phyloP scores from a whole-genome alignment of 2,888 invertebrate genomes.

The Ecliptopera silaceata region DNA sequence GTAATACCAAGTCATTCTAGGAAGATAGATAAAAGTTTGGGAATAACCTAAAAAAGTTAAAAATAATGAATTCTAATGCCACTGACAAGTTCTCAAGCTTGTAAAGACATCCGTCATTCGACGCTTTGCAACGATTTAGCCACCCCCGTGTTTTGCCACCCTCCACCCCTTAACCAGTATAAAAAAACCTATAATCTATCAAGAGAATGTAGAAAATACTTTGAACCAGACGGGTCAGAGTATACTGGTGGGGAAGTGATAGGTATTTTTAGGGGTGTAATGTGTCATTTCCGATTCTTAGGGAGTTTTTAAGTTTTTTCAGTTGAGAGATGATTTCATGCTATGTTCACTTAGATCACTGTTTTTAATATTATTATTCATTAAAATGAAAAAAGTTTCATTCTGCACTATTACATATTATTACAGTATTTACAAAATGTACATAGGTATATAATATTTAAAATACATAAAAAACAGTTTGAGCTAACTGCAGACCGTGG shows the following conservation, averaged over 20 bases:
- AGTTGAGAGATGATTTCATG: constrained; percentile 34
- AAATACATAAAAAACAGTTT: no score
- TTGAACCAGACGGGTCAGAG: constrained; percentile 32
- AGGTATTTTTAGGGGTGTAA: constrained; percentile 55
- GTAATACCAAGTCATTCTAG: no score
- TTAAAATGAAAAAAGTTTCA: no score
- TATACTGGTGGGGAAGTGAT: constrained; percentile 32
- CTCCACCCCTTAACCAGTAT: constrained; percentile 50
- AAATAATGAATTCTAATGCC: constrained; percentile 42
- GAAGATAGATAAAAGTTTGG: constrained; percentile 51
- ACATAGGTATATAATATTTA: no score
- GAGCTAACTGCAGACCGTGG: no score
- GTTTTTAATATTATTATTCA: no score
- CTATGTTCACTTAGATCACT: constrained; percentile 32
- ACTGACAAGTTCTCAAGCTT: constrained; percentile 71
- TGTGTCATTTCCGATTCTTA: constrained; percentile 73
- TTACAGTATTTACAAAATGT: no score
- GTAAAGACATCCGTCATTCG: constrained; percentile 81
- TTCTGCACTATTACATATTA: no score
- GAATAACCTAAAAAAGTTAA: constrained; percentile 32
- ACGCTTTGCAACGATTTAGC: constrained; percentile 61
- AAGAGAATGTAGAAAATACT: neutral
- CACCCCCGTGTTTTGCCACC: constrained; percentile 58
- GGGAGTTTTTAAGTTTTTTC: constrained; percentile 40
- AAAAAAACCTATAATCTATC: constrained; percentile 35